Evolutionary conservation across 2,113 vertebrate genomes (phyloP).

Genomic region (Pterocles burchelli): DNA sequence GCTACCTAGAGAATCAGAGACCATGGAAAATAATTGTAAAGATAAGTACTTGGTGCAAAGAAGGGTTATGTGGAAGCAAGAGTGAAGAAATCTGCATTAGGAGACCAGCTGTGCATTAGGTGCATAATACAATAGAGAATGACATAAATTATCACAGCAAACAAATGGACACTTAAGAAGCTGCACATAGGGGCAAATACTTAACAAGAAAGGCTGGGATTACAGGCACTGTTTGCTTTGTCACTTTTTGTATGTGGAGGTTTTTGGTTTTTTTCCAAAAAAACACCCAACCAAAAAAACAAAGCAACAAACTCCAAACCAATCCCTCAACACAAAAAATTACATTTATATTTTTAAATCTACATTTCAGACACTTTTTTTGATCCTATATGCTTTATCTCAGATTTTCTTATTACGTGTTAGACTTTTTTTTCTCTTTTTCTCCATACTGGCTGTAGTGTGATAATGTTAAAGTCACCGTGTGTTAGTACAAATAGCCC

Average conservation of each 20-base stretch:
- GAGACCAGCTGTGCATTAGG: constrained; percentile 71
- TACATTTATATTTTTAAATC: too few species aligned
- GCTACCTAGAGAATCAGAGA: constrained; percentile 30
- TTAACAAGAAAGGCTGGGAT: neutral
- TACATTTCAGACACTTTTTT: neutral
- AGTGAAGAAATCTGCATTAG: constrained; percentile 71
- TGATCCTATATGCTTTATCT: neutral
- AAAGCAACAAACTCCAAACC: too few species aligned
- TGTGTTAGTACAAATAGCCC: neutral
- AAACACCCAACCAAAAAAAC: neutral
- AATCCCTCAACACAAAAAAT: too few species aligned
- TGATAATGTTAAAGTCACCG: neutral
- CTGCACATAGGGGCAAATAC: constrained; percentile 38
- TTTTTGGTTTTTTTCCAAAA: neutral
- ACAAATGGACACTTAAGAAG: constrained; percentile 74
- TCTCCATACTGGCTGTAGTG: neutral
- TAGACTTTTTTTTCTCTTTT: neutral
- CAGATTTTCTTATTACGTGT: neutral
- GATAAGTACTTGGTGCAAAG: constrained; percentile 25
- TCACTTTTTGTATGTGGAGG: neutral
- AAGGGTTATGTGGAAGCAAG: constrained; percentile 19
- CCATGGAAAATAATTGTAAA: constrained; percentile 47
- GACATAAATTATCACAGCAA: constrained; percentile 74
- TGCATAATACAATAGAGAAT: constrained; percentile 64
- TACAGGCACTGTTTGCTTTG: neutral